Evolutionary conservation across 2,113 vertebrate genomes (phyloP).

Genomic region (Equus przewalskii): DNA sequence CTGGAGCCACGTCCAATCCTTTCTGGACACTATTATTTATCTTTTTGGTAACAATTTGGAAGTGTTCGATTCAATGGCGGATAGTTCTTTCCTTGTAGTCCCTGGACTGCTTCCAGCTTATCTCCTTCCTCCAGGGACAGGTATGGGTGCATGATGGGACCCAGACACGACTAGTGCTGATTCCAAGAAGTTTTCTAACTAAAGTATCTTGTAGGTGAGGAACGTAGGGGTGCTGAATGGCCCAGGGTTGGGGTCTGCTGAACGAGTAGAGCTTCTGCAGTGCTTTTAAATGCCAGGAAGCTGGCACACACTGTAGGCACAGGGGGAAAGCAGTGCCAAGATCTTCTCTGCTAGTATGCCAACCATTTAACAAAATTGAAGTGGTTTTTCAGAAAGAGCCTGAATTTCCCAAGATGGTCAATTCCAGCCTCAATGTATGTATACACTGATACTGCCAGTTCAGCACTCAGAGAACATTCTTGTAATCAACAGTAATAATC

Average conservation of each 20-base stretch:
- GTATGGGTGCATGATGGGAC: not conserved
- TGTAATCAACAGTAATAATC: slow-evolving; percentile 43
- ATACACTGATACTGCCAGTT: not conserved
- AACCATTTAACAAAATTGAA: slow-evolving; percentile 50
- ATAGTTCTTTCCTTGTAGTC: not conserved
- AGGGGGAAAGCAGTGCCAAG: not conserved
- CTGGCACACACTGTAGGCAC: not conserved
- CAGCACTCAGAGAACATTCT: slow-evolving; percentile 60
- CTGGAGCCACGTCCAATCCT: not conserved
- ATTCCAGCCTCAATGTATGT: not conserved
- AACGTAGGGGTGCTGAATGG: not conserved
- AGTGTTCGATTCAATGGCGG: not conserved
- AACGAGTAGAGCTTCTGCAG: not conserved
- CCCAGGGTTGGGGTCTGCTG: not conserved
- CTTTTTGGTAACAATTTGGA: not conserved
- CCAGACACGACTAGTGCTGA: not conserved
- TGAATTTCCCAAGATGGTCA: slow-evolving; percentile 47
- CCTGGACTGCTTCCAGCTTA: not conserved
- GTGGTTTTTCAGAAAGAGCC: slow-evolving; percentile 65
- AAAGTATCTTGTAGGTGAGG: not conserved
- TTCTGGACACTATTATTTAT: not conserved
- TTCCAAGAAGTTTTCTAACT: not conserved
- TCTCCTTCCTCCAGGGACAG: not conserved
- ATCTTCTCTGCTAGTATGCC: not conserved
- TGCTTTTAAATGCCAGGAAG: not conserved